These are phyloP conservation scores for Solea solea DNA, from an alignment of 2,113 vertebrate species.

Conservation along the genomic window DNA sequence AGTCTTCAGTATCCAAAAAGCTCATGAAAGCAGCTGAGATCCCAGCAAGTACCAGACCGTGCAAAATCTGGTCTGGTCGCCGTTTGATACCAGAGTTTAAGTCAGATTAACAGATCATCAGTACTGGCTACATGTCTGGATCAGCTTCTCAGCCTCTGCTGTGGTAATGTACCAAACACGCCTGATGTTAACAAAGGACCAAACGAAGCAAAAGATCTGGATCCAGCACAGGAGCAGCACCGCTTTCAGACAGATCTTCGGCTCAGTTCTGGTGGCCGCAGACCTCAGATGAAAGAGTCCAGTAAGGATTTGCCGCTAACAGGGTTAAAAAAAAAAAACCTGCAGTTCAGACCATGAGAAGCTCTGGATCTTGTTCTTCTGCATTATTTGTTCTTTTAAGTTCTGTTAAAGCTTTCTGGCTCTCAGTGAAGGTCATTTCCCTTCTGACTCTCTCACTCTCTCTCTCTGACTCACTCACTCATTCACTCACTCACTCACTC, in stretches of 20 bases:
- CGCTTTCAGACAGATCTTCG: not conserved
- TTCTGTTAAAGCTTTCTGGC: not conserved
- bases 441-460: slow-evolving; percentile 2
- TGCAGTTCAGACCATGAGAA: not conserved
- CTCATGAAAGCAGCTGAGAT: not conserved
- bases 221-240: not conserved
- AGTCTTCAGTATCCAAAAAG: not conserved
- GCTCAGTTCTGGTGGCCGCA: not conserved
- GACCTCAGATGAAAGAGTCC: not conserved
- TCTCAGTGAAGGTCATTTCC: not conserved
- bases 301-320: not conserved
- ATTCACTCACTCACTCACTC: not conserved
- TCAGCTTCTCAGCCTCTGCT: not conserved
- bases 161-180: not conserved
- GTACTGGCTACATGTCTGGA: not conserved
- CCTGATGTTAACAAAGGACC: not conserved
- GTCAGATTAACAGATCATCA: not conserved
- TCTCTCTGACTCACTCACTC: not conserved
- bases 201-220: not conserved
- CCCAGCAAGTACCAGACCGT: not conserved
- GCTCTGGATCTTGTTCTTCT: not conserved
- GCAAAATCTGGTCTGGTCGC: too few relatives aligned
- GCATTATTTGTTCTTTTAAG: not conserved
- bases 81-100: too few relatives aligned
- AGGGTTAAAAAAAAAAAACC: too few relatives aligned